Percentiles rank a stretch among this genome's conserved stretches.
phyloP scores from a whole-genome alignment of 92 coral and sea anemone genomes.

The Heteractis magnifica region DNA sequence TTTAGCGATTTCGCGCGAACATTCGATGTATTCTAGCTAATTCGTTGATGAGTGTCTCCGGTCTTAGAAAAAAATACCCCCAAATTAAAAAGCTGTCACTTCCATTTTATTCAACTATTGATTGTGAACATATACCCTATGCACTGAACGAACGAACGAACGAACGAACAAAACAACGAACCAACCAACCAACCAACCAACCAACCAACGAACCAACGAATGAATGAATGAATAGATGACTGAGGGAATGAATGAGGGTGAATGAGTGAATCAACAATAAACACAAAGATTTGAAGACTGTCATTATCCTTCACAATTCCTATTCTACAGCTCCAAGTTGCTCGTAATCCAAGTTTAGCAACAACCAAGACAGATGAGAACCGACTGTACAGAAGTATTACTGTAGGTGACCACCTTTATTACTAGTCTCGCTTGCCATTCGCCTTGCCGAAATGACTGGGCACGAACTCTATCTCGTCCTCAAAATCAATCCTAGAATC shows the following conservation, averaged over 20 bases:
- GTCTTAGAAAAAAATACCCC: not conserved
- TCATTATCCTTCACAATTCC: not conserved
- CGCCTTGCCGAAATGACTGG: too few species aligned
- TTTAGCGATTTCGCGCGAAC: conserved; percentile 4
- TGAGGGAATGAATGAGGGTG: not conserved
- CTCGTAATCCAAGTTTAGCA: not conserved
- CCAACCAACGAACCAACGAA: too few species aligned
- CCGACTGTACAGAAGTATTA: conserved; percentile 14
- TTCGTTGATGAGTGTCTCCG: too few species aligned
- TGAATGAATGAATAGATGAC: not conserved
- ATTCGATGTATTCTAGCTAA: not conserved
- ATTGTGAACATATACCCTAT: too few species aligned
- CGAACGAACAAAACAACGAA: too few species aligned
- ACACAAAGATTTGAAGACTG: too few species aligned
- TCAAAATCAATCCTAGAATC: too few species aligned
- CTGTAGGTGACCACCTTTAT: conserved; percentile 9
- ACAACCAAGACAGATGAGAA: conserved; percentile 13
- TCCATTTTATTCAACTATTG: too few species aligned
- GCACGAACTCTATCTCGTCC: too few species aligned
- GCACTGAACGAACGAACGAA: too few species aligned
- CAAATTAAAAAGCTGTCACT: too few species aligned
- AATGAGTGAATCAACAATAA: not conserved
- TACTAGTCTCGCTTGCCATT: not conserved
- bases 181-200: too few species aligned
- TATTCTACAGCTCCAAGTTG: conserved; percentile 17